Evolutionary conservation across 2,113 vertebrate species (phyloP), one percentile per base, ranked within the genome.

Genomic region (Callipepla squamata): DNA sequence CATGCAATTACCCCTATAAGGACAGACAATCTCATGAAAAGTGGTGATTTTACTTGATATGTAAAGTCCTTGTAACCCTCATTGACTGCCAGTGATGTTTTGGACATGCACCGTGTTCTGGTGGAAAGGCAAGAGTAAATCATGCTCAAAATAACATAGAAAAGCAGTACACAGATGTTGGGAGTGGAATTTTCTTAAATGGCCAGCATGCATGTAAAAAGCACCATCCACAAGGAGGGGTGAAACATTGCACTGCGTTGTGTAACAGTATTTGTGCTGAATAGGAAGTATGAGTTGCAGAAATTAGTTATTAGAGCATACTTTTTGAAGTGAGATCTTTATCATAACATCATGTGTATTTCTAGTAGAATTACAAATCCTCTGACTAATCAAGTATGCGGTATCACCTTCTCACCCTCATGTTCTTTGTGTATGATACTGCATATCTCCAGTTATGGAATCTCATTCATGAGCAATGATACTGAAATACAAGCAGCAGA

Each of bases 401-500:
- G 20, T 59, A 78, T 66, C 78, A 63, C 66, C 28, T 55, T 70
- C 74, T 83, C 86, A 40, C 61, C 57, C 22, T 72, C 21, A 40
- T 16, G 26, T 55, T 76, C 51, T 84, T 80, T 82, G 63, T 51
- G 42, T 58, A 38, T 69, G 51, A 32, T 87, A 57, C 4, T 92
- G 75, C 57, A 2, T 65, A 70, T 40, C 48, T 85, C 32, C 51
- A n/a, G 48, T 81, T 89, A 62, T 47, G 38, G 69, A 92, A 67
- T 55, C 9, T 4, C 74, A 89, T 58, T 85, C 65, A 81, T 87
- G 68, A 86, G 58, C 80, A 88, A 0, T 70, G 87, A 48, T 58
- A 68, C 65, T 38, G 44, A 96, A 96, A 94, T 83, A 79, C 5
- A 79, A 87, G 87, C 44, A 84, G 53, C 45, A 45, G 40, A 81